Base-by-base conservation (phyloP, 2,888 invertebrate genomes). In the Polymixis flavicincta region DNA sequence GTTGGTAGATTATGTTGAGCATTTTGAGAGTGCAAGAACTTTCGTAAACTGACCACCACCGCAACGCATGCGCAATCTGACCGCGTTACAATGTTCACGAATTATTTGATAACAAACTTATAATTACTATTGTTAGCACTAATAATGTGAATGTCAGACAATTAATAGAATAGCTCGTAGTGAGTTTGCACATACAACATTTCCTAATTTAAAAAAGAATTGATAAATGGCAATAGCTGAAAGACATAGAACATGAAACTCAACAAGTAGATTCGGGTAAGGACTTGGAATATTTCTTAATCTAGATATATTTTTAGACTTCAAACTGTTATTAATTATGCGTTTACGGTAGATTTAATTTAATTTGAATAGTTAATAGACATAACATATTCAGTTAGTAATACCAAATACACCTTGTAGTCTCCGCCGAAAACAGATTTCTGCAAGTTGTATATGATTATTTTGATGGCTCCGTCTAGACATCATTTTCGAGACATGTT, bases 71-170 rank as follows among this genome's bases (percentile, higher is more conserved):
- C 85, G 89, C 89, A 89, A 90, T 85, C 76, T 85, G 89, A 83
- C 89, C 89, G 90, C 83, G 82, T 87, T 90, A 83, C 71, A 78
- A 76, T 84, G 76, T 90, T 88, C 89, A 90, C 88, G 88, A 85
- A 84, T 91, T 80, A 89, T 90, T 92, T 90, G 83, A 86, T 87
- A 87, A 87, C 88, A 89, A 88, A 88, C 87, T 85, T 89, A 85
- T 87, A 86, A 87, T 88, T 85, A 75, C 84, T 80, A 73, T 76
- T 78, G 72, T 77, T 68, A 61, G 60, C 84, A 75, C 83, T 83
- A 80, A 73, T 85, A 84, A 78, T 75, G 60, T 61, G 65, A 80
- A 75, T 80, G 71, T 54, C 60, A 54, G 45, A 70, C n/a, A 61
- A 71, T 69, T 50, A 55, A 59, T 64, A n/a, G 52, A 55, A 59